phyloP scores from a whole-genome alignment of 2,888 invertebrate genomes.

The Epinotia brunnichana region DNA sequence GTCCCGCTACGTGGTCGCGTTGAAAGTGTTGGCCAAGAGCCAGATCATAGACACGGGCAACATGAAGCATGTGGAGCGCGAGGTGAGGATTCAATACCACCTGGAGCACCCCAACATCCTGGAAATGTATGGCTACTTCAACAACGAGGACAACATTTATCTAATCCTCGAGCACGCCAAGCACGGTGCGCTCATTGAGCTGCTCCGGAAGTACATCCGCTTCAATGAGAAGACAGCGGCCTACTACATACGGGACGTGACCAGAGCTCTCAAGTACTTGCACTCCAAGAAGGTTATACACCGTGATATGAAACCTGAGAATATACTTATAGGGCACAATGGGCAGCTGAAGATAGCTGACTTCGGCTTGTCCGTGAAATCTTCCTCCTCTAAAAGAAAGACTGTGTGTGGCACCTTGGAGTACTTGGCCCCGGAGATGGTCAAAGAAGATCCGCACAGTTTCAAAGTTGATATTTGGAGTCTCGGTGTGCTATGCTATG shows the following conservation, averaged over 20 bases:
- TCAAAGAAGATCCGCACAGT: conserved; percentile 92
- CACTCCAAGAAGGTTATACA: conserved; percentile 97
- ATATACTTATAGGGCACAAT: conserved; percentile 92
- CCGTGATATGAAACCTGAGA: conserved; percentile 98
- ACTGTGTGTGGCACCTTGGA: conserved; percentile 98
- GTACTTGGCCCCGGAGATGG: conserved; percentile 99
- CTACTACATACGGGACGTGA: conserved; percentile 92
- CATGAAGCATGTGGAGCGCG: conserved; percentile 96
- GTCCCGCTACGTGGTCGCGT: conserved; percentile 91
- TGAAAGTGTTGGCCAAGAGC: conserved; percentile 95
- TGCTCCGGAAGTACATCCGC: conserved; percentile 88
- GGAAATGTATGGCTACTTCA: conserved; percentile 96
- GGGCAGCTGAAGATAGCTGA: conserved; percentile 97
- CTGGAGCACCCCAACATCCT: conserved; percentile 97
- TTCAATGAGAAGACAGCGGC: conserved; percentile 92
- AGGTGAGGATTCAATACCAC: conserved; percentile 98
- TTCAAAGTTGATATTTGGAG: conserved; percentile 98
- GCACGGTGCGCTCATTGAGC: conserved; percentile 90
- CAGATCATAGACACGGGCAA: conserved; percentile 94
- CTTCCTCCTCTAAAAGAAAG: conserved; percentile 94
- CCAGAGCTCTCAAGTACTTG: conserved; percentile 94
- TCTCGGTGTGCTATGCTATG: conserved; percentile 97
- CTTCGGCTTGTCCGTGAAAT: conserved; percentile 99
- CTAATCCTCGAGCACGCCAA: conserved; percentile 98
- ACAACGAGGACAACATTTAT: conserved; percentile 96